Percentiles rank a stretch among this genome's conserved stretches.
These are phyloP conservation scores for Microctenopoma steveboyesi DNA, from an alignment of 2,797 vertebrate species.

Conservation along the genomic window DNA sequence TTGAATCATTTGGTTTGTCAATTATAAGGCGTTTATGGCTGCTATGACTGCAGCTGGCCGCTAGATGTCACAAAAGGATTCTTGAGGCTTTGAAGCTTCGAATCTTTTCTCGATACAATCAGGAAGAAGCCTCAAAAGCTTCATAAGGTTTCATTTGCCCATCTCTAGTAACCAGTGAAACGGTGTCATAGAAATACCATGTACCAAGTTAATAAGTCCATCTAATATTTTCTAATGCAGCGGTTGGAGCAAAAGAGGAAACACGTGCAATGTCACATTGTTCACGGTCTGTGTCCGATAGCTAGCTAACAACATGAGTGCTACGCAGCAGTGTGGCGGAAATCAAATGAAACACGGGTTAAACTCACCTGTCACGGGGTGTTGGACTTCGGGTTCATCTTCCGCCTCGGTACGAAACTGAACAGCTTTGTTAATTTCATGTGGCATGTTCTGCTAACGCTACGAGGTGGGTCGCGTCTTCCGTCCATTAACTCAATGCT, in stretches of 20 bases:
- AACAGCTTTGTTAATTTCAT: constrained; percentile 2
- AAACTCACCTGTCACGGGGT: constrained; percentile 27
- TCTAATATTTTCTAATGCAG: background rate
- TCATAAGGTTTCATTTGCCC: too few species aligned
- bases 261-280: constrained; percentile 64
- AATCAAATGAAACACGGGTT: rapidly evolving
- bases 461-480: constrained; percentile 34
- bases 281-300: constrained; percentile 9
- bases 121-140: too few species aligned
- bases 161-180: background rate
- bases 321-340: rapidly evolving
- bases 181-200: background rate
- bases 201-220: background rate
- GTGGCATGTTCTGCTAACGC: constrained; percentile 34
- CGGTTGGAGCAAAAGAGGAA: background rate
- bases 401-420: background rate
- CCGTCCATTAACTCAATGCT: constrained; percentile 53
- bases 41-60: too few species aligned
- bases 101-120: too few species aligned
- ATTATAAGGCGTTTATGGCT: too few species aligned
- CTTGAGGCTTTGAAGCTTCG: too few species aligned
- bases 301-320: constrained; percentile 1
- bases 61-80: too few species aligned
- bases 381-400: constrained; percentile 6
- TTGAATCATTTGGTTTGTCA: too few species aligned